Percentiles rank a stretch among this genome's conserved stretches.
Evolutionary conservation across 2,888 invertebrate species (phyloP).

Genomic region (Hydrotaea cyrtoneurina): DNA sequence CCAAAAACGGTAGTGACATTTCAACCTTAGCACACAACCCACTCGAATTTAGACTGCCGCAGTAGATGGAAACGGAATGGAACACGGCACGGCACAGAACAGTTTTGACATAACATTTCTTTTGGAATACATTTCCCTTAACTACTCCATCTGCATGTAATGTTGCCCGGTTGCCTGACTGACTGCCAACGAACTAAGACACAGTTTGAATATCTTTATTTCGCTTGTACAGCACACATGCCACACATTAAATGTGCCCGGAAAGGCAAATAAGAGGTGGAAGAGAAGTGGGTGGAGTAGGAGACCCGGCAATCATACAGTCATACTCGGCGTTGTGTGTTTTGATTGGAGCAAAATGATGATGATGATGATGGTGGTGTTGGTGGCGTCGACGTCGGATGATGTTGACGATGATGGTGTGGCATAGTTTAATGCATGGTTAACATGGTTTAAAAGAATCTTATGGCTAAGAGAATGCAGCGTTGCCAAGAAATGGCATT

Average conservation of each 20-base stretch:
- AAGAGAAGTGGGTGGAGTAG: too few species aligned
- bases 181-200: background rate
- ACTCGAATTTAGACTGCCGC: background rate
- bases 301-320: too few species aligned
- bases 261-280: background rate
- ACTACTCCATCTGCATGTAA: background rate
- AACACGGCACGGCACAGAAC: background rate
- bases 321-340: conserved; percentile 35
- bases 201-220: conserved; percentile 50
- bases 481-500: background rate
- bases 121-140: background rate
- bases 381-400: conserved; percentile 11
- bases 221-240: background rate
- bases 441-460: conserved; percentile 53
- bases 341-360: conserved; percentile 40
- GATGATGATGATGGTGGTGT: conserved; percentile 3
- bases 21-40: conserved; percentile 26
- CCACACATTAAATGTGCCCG: background rate
- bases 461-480: conserved; percentile 26
- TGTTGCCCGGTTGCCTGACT: background rate
- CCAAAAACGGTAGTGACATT: conserved; percentile 34
- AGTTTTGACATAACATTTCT: conserved; percentile 34
- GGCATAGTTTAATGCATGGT: conserved; percentile 51
- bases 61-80: too few species aligned
- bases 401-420: conserved; percentile 39